phyloP scores from a whole-genome alignment of 2,113 vertebrate species.

The Oryzias javanicus region DNA sequence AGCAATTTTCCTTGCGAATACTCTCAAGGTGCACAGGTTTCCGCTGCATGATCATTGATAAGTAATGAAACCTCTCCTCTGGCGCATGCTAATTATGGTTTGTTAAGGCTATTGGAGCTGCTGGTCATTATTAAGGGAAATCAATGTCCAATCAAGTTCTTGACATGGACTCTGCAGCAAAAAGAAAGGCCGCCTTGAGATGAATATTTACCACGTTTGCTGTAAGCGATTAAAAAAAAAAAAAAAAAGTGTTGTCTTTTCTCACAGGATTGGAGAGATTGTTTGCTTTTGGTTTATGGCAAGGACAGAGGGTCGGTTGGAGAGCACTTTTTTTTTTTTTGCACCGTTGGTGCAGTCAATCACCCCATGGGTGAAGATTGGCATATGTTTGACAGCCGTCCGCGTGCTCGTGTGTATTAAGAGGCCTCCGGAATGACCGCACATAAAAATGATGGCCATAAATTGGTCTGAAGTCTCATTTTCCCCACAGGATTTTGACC shows the following conservation, averaged over 20 bases:
- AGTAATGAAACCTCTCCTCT: conserved; percentile 17
- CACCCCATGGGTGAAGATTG: conserved; percentile 47
- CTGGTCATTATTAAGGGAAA: conserved; percentile 54
- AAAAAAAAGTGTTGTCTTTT: not conserved
- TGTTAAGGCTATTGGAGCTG: conserved; percentile 17
- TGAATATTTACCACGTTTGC: conserved; percentile 28
- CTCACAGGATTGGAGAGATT: not conserved
- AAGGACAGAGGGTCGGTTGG: conserved; percentile 36
- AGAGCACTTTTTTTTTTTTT: conserved; percentile 35
- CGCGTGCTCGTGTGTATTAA: conserved; percentile 35
- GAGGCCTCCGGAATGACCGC: conserved; percentile 55
- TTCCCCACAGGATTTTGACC: conserved; percentile 59
- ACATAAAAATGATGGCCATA: conserved; percentile 63
- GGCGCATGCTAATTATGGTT: conserved; percentile 28
- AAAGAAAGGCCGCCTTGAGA: conserved; percentile 12
- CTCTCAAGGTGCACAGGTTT: conserved; percentile 12
- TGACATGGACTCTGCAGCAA: conserved; percentile 9
- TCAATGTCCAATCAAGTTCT: conserved; percentile 68
- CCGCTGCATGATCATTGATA: conserved; percentile 20
- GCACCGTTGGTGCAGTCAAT: conserved; percentile 35
- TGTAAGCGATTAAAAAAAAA: conserved; percentile 3
- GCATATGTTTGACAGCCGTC: conserved; percentile 42
- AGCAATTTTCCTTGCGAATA: conserved; percentile 10
- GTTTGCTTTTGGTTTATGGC: conserved; percentile 18
- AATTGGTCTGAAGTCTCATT: conserved; percentile 67